Evolutionary conservation across 64 coral and sea anemone species (phyloP).

Genomic region (Stichodactyla helianthus): DNA sequence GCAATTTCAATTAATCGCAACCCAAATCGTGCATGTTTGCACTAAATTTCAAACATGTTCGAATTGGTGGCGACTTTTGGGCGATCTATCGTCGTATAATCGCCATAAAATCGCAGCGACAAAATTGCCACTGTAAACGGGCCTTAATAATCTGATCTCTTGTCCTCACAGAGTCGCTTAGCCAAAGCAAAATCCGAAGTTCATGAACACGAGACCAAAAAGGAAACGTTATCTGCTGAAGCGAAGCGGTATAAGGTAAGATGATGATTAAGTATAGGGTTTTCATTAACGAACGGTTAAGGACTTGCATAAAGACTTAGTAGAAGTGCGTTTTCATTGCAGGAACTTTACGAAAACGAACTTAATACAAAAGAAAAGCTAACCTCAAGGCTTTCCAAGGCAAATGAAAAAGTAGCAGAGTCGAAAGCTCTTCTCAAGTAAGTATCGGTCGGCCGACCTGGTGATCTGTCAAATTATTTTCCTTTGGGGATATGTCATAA

Average conservation of each 20-base stretch:
- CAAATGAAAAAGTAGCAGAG: constrained; percentile 76
- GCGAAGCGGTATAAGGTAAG: constrained; percentile 76
- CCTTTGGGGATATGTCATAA: too few relatives aligned
- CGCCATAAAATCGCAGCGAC: too few relatives aligned
- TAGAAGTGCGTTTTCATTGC: constrained; percentile 10
- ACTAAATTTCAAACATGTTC: too few relatives aligned
- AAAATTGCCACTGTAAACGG: too few relatives aligned
- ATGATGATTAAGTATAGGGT: neutral
- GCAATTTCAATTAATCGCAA: too few relatives aligned
- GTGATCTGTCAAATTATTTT: neutral
- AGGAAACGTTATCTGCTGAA: constrained; percentile 65
- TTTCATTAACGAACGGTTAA: neutral
- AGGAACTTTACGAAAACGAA: constrained; percentile 81
- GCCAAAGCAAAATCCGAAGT: constrained; percentile 47
- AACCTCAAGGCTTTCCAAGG: constrained; percentile 54
- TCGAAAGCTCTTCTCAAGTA: constrained; percentile 82
- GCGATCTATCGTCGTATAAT: too few relatives aligned
- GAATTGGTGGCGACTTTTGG: too few relatives aligned
- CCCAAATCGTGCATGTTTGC: too few relatives aligned
- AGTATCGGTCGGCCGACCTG: neutral
- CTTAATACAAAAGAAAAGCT: constrained; percentile 80
- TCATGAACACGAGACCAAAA: constrained; percentile 63
- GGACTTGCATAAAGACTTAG: neutral
- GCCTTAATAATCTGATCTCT: neutral
- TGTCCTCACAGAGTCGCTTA: constrained; percentile 47